These are phyloP conservation scores for Typhlomys cinereus DNA, from an alignment of 2,113 vertebrate species.

Conservation along the genomic window DNA sequence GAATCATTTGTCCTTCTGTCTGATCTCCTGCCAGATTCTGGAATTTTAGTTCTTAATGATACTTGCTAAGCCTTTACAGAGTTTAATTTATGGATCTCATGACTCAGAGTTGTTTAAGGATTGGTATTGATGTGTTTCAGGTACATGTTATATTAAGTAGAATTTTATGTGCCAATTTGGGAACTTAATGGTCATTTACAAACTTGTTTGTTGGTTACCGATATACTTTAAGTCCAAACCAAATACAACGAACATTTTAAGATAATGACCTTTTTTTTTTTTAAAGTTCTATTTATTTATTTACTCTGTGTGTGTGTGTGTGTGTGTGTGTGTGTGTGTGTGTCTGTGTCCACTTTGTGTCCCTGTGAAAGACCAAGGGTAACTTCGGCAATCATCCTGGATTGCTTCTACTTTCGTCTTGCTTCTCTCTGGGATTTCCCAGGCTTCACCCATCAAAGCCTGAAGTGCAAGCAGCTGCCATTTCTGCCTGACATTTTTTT, in stretches of 20 bases:
- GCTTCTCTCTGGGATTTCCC: no score
- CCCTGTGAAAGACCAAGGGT: no score
- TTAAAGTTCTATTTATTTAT: no score
- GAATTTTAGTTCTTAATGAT: background rate
- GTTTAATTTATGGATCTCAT: background rate
- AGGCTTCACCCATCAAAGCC: no score
- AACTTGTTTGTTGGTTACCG: constrained; percentile 54
- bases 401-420: no score
- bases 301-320: no score
- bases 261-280: constrained; percentile 47
- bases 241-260: constrained; percentile 61
- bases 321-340: no score
- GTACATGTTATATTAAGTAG: constrained; percentile 54
- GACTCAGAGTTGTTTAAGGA: background rate
- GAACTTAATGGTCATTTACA: constrained; percentile 61
- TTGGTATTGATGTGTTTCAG: constrained; percentile 24
- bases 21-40: background rate
- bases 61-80: background rate
- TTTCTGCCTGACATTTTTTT: no score
- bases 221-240: constrained; percentile 61
- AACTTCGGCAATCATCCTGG: no score
- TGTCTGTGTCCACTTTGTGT: no score
- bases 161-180: constrained; percentile 55
- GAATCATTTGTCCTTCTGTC: background rate
- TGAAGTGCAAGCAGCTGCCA: no score